Percentiles rank a stretch among this genome's conserved stretches.
Conservation (phyloP, 23 tunicate genomes). For the Diplosoma virens region DNA sequence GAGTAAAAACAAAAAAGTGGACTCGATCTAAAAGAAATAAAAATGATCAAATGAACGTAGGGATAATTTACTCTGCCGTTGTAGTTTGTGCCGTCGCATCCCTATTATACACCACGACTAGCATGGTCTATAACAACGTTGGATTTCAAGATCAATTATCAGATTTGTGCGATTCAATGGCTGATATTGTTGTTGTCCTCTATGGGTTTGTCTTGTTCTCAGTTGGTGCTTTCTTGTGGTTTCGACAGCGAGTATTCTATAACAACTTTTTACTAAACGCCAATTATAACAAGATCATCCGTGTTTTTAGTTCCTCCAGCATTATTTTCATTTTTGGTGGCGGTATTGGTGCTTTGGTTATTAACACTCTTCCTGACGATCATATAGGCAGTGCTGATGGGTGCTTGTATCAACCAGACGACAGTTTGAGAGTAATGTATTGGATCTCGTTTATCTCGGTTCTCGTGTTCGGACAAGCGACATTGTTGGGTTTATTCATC, state of each 20-base stretch:
- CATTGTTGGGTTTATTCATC: conserved; percentile 45
- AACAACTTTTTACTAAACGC: conserved; percentile 26
- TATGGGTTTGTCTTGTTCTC: conserved; percentile 35
- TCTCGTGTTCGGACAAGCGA: conserved; percentile 39
- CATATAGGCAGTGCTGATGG: conserved; percentile 29
- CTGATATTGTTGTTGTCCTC: conserved; percentile 28
- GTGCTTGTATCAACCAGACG: conserved; percentile 27
- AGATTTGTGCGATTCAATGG: conserved; percentile 40
- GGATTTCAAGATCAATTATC: neutral
- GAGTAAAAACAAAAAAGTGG: conserved; percentile 55
- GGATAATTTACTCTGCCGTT: conserved; percentile 30
- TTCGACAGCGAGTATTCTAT: conserved; percentile 61
- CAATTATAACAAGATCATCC: neutral
- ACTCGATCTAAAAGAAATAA: neutral
- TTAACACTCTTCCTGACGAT: conserved; percentile 19
- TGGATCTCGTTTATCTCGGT: conserved; percentile 3
- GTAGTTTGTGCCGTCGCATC: conserved; percentile 31
- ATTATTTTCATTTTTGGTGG: conserved; percentile 31
- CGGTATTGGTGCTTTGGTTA: conserved; percentile 6
- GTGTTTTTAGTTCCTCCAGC: conserved; percentile 42
- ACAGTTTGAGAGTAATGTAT: neutral
- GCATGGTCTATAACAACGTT: conserved; percentile 26
- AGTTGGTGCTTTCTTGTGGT: conserved; percentile 51
- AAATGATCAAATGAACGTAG: neutral
- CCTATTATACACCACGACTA: neutral